These are phyloP conservation scores for Rhinogobius similis DNA, from an alignment of 2,113 vertebrate species.

Conservation along the genomic window DNA sequence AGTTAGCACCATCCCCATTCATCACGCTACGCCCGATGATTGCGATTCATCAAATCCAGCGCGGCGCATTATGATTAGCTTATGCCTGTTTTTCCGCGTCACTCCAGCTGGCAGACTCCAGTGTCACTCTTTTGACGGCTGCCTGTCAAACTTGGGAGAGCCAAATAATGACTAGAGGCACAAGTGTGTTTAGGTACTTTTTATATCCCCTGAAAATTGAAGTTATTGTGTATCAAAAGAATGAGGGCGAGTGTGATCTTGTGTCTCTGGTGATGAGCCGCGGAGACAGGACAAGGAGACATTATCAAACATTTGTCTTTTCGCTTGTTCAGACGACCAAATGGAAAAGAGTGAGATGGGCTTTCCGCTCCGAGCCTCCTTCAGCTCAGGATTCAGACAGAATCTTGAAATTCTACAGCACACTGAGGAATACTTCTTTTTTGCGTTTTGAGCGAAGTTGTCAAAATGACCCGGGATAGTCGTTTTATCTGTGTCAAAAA, in stretches of 20 bases:
- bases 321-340: slow-evolving; percentile 27
- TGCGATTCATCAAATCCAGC: slow-evolving; percentile 58
- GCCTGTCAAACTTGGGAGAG: slow-evolving; percentile 34
- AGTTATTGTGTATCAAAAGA: slow-evolving; percentile 8
- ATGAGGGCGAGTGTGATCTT: slow-evolving; percentile 10
- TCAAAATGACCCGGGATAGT: slow-evolving; percentile 38
- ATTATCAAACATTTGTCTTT: slow-evolving; percentile 26
- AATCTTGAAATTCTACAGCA: slow-evolving; percentile 52
- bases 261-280: slow-evolving; percentile 22
- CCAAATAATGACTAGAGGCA: slow-evolving; percentile 40
- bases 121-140: slow-evolving; percentile 31
- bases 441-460: slow-evolving; percentile 38
- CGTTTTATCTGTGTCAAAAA: slow-evolving; percentile 23
- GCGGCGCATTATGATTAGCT: slow-evolving; percentile 56
- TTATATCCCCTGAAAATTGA: slow-evolving; percentile 10
- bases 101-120: slow-evolving; percentile 22
- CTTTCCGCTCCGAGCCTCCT: slow-evolving; percentile 46
- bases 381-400: slow-evolving; percentile 50
- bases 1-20: slow-evolving; percentile 66
- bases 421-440: slow-evolving; percentile 32
- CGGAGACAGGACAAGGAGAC: slow-evolving; percentile 9
- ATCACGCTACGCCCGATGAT: slow-evolving; percentile 46
- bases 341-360: slow-evolving; percentile 52
- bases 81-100: slow-evolving; percentile 49
- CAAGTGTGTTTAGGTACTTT: slow-evolving; percentile 33